Base-by-base conservation (phyloP, 37 sponge, comb jelly and placozoan species). In the Haliclona indistincta region DNA sequence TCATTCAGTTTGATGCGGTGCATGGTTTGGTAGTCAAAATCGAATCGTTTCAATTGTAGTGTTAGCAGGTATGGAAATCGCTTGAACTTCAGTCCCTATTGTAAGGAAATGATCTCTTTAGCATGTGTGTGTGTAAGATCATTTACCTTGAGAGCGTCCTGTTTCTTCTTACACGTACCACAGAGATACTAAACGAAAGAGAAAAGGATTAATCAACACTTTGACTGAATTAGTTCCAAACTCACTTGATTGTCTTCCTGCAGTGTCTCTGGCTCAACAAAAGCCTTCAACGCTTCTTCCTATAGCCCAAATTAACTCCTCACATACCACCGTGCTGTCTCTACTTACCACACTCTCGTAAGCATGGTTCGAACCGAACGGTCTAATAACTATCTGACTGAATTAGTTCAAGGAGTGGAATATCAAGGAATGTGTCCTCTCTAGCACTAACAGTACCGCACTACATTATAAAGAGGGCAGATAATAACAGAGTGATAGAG, bases 61-160 rank as follows among this genome's bases (percentile, higher is more conserved):
- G 94, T 96, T 36, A 96, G 82, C 29, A 96, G 76, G 45, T 96
- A 86, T 1, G 97, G 97, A 25, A 96, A 96, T 0, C 56, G 37
- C 20, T 67, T 89, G 78, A 96, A 96, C 91, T 89, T 93, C 34
- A 96, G 44, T 7, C 97, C 97, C 96, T 95, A 54, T 23, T 58
- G 4, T 6, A n/a, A 58, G 10, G 15, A 47, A 15, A 47, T 15
- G 15, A 47, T 47, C n/a, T n/a, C n/a, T n/a, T n/a, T n/a, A n/a
- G n/a, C 49, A 47, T 8, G 49, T 17, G 13, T 47, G 22, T 8
- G 22, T 33, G 38, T 29, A 33, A 43, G 25, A 33, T 13, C 75
- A 45, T n/a, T n/a, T 51, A 95, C 95, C 89, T 96, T 96, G 67
- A 90, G 91, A 28, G 97, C 97, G 71, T 96, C 94, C 56, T 85